phyloP scores from a whole-genome alignment of 2,113 vertebrate species.

The Cheilinus undulatus region DNA sequence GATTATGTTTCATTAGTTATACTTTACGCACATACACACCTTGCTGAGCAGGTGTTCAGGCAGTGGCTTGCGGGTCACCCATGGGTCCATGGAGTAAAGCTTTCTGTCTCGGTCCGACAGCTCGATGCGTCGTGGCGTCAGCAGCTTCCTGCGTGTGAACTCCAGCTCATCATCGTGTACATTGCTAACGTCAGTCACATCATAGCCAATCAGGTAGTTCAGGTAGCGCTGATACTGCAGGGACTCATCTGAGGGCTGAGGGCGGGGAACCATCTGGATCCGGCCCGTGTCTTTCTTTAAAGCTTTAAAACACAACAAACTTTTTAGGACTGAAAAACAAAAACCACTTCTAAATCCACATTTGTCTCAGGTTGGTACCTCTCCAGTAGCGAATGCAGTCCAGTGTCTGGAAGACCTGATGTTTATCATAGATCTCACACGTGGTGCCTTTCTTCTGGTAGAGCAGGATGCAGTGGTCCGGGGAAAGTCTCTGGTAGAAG shows the following conservation, averaged over 20 bases:
- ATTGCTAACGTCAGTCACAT: constrained; percentile 96
- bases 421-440: constrained; percentile 98
- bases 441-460: constrained; percentile 97
- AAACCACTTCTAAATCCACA: not conserved
- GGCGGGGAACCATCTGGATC: constrained; percentile 90
- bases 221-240: constrained; percentile 91
- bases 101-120: constrained; percentile 88
- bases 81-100: constrained; percentile 97
- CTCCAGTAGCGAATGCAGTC: constrained; percentile 97
- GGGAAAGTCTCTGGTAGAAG: constrained; percentile 90
- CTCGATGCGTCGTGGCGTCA: constrained; percentile 92
- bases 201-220: constrained; percentile 94
- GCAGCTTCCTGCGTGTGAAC: constrained; percentile 93
- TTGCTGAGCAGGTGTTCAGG: constrained; percentile 91
- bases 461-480: constrained; percentile 93
- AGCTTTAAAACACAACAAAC: constrained; percentile 54
- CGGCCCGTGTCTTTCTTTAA: constrained; percentile 91
- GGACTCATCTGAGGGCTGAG: constrained; percentile 85
- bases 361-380: constrained; percentile 48
- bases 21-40: constrained; percentile 31
- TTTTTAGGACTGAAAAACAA: too few relatives aligned
- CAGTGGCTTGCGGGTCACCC: constrained; percentile 90
- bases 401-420: constrained; percentile 96
- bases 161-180: constrained; percentile 98
- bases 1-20: too few relatives aligned